A percentile compares a stretch with the other conserved stretches of the same genome.
Conservation (phyloP, 2,797 vertebrate genomes). For the Melanotaenia parkinsoni region DNA sequence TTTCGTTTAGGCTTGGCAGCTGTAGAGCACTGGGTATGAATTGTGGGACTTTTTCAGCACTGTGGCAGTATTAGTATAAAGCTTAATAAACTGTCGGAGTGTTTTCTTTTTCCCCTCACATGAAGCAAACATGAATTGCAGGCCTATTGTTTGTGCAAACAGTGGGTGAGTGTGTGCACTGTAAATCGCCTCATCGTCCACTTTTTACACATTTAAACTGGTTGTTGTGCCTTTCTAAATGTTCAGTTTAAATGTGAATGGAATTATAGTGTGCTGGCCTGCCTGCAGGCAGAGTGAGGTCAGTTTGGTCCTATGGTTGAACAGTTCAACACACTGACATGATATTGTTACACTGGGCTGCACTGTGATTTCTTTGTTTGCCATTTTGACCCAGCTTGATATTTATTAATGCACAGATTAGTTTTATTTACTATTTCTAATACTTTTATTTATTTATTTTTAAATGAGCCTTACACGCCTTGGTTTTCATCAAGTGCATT, state of each 20-base stretch:
- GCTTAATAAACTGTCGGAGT: slow-evolving; percentile 22
- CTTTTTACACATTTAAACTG: neutral
- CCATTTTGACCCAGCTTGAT: neutral
- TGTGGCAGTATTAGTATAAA: slow-evolving; percentile 27
- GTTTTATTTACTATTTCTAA: neutral
- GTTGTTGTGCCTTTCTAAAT: neutral
- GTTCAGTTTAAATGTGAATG: neutral
- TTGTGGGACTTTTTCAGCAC: slow-evolving; percentile 37
- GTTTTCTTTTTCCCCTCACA: slow-evolving; percentile 7
- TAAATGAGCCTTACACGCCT: slow-evolving; percentile 2
- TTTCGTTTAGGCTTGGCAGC: slow-evolving; percentile 43
- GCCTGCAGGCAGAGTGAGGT: neutral
- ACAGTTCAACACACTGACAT: neutral
- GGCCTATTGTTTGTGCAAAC: slow-evolving; percentile 17
- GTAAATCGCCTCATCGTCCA: slow-evolving; percentile 3
- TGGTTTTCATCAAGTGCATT: neutral
- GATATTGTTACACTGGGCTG: neutral
- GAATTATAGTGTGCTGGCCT: neutral
- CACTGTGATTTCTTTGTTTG: neutral
- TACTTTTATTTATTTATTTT: neutral
- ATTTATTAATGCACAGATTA: slow-evolving; percentile 1
- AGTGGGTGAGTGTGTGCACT: slow-evolving; percentile 8
- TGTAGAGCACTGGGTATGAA: slow-evolving; percentile 24
- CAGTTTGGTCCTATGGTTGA: neutral
- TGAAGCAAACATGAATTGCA: slow-evolving; percentile 15